Evolutionary conservation across 2,113 vertebrate genomes (phyloP).

Genomic region (Cercocebus atys): DNA sequence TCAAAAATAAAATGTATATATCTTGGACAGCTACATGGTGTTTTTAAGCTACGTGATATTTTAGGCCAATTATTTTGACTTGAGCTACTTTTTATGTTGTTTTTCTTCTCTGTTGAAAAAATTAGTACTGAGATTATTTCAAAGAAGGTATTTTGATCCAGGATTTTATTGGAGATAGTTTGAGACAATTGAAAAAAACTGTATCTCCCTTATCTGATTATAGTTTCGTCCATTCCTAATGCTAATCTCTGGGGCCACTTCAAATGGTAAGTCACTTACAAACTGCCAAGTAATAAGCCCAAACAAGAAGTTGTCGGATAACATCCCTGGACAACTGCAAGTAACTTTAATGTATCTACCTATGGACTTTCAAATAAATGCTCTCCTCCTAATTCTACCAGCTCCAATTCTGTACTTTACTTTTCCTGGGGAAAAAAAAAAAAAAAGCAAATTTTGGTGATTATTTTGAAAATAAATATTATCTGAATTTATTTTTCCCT

Average conservation of each 20-base stretch:
- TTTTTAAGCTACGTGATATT: background rate
- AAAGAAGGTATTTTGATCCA: background rate
- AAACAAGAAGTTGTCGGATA: background rate
- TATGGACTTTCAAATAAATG: background rate
- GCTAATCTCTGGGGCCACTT: background rate
- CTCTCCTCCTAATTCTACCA: background rate
- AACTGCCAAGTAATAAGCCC: background rate
- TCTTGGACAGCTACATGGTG: background rate
- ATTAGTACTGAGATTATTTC: background rate
- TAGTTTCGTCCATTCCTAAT: background rate
- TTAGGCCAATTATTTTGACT: background rate
- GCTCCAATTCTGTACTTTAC: background rate
- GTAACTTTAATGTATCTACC: background rate
- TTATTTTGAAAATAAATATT: background rate
- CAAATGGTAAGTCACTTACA: background rate
- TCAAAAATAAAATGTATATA: background rate
- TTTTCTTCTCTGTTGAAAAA: background rate
- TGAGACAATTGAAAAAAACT: background rate
- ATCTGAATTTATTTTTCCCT: background rate
- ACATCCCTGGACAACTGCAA: background rate
- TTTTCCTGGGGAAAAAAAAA: background rate
- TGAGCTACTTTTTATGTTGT: background rate
- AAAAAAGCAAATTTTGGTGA: background rate
- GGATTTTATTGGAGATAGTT: background rate
- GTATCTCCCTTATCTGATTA: background rate